Conservation (phyloP, 2,113 vertebrate species). For the Megatriorchis doriae region DNA sequence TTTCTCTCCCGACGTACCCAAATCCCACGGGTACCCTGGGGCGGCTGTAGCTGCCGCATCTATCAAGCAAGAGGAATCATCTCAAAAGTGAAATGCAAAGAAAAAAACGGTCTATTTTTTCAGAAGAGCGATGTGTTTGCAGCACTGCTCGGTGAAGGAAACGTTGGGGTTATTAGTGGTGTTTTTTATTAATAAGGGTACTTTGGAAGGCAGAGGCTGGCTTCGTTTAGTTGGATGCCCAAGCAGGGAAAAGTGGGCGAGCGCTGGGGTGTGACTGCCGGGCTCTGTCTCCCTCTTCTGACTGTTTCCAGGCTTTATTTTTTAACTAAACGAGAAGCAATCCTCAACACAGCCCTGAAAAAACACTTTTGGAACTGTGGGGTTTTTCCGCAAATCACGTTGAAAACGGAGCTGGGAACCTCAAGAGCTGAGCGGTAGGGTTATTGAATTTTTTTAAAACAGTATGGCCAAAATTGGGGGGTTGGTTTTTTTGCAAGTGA, state of each 20-base stretch:
- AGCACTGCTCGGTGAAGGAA: accelerated
- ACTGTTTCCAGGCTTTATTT: not conserved
- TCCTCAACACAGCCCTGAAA: not conserved
- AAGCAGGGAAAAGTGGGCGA: too few relatives aligned
- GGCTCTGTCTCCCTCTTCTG: conserved; percentile 50
- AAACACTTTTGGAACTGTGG: accelerated
- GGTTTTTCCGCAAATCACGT: accelerated
- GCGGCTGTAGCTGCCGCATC: not conserved
- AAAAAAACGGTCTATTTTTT: accelerated
- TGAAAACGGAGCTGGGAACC: not conserved
- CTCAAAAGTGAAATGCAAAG: not conserved
- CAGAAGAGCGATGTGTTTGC: not conserved
- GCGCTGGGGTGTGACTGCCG: accelerated
- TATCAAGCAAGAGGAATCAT: not conserved
- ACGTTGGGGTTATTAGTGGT: accelerated
- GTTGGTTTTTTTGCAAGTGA: not conserved
- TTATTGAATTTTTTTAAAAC: not conserved
- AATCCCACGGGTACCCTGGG: accelerated
- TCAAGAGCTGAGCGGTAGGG: not conserved
- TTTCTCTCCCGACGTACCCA: not conserved
- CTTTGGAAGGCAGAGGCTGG: not conserved
- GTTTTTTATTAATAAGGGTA: accelerated
- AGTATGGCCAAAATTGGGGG: not conserved
- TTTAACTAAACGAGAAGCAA: accelerated
- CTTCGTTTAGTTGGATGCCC: accelerated